Evolutionary conservation across 2,888 invertebrate genomes (phyloP).

Genomic region (Phyllotreta striolata): DNA sequence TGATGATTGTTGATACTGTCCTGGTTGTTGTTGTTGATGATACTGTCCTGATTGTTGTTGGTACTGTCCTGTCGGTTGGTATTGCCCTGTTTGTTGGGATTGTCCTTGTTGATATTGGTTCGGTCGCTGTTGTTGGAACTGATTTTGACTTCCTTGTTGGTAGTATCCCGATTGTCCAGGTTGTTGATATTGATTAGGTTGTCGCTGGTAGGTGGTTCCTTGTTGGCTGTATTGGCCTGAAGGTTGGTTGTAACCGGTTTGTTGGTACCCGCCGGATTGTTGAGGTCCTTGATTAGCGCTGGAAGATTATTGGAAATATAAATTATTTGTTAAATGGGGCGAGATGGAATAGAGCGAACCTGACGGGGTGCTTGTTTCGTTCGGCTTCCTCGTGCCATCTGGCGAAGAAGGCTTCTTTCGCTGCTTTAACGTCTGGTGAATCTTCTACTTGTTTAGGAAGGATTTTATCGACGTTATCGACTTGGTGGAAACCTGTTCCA

Average conservation of each 20-base stretch:
- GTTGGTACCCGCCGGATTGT: slow-evolving; percentile 19
- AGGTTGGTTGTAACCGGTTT: slow-evolving; percentile 24
- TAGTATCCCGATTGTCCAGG: slow-evolving; percentile 22
- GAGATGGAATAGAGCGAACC: slow-evolving; percentile 45
- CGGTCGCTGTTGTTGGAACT: slow-evolving; percentile 12
- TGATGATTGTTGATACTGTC: slow-evolving; percentile 20
- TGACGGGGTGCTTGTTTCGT: slow-evolving; percentile 56
- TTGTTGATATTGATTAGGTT: slow-evolving; percentile 35
- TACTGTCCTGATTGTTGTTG: slow-evolving; percentile 10
- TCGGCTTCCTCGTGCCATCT: slow-evolving; percentile 74
- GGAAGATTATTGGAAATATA: neutral
- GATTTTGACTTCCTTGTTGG: slow-evolving; percentile 17
- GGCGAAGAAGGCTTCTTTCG: slow-evolving; percentile 73
- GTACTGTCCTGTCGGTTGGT: slow-evolving; percentile 28
- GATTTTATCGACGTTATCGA: slow-evolving; percentile 74
- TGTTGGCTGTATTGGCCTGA: slow-evolving; percentile 9
- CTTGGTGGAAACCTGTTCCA: slow-evolving; percentile 79
- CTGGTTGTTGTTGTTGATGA: neutral
- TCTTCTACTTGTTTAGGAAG: slow-evolving; percentile 71
- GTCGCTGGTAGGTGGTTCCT: slow-evolving; percentile 21
- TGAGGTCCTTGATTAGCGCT: neutral
- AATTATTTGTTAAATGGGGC: slow-evolving; percentile 11
- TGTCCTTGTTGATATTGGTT: slow-evolving; percentile 16
- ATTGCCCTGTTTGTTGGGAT: slow-evolving; percentile 19
- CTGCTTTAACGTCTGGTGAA: slow-evolving; percentile 74